phyloP scores from a whole-genome alignment of 2,888 invertebrate genomes.

The Cerastis leucographa region DNA sequence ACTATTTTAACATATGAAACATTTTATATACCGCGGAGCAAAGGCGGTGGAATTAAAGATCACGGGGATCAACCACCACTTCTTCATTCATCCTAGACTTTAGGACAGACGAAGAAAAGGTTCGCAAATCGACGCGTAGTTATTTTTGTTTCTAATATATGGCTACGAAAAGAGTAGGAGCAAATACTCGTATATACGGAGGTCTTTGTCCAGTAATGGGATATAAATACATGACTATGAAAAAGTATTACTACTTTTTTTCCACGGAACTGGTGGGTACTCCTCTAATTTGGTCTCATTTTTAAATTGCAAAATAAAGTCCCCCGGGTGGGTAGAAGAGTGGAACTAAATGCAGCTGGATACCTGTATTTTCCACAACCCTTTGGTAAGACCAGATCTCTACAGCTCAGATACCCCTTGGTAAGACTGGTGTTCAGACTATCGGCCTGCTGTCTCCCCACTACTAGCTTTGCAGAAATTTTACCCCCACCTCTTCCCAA shows the following conservation, averaged over 20 bases:
- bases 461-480: neutral
- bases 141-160: neutral
- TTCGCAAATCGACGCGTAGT: neutral
- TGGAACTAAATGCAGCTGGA: neutral
- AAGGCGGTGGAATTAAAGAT: conserved; percentile 70
- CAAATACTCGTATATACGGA: neutral
- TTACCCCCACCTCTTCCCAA: neutral
- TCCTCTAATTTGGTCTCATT: neutral
- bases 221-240: neutral
- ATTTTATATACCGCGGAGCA: conserved; percentile 44
- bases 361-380: too few species aligned
- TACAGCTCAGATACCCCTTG: neutral
- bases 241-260: neutral
- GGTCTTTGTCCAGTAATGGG: neutral
- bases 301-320: neutral
- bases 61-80: conserved; percentile 8
- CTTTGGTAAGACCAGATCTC: neutral
- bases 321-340: neutral
- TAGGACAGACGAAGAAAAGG: neutral
- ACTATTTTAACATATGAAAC: conserved; percentile 54
- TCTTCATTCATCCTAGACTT: neutral
- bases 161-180: neutral
- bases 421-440: neutral
- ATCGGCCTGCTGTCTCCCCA: neutral
- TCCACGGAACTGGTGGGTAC: neutral